Evolutionary conservation across 2,888 invertebrate genomes (phyloP), one percentile per base, ranked within the genome.

Genomic region (Aelia acuminata): DNA sequence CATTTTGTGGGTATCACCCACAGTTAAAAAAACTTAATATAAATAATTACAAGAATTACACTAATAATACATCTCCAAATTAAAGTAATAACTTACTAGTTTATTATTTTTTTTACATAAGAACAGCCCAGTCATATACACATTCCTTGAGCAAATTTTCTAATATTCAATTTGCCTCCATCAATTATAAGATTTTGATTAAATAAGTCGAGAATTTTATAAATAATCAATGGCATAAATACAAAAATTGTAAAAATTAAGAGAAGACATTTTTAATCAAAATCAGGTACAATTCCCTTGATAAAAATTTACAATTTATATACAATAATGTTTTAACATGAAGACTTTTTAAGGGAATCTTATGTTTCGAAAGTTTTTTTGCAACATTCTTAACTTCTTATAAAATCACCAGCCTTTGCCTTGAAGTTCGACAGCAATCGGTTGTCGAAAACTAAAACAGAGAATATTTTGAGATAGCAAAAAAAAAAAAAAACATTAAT

Each of bases 241-340:
- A 57, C 31, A 57, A 75, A 63, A 75, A 75, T 57, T 48, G n/a
- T 47, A 84, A 48, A 49, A 85, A 86, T 50, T 31, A 63, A 86
- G 39, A 86, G 22, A 86, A 53, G 22, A 86, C 39, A 53, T 53
- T 43, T 86, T 53, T 85, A 53, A 63, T 75, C 49, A 63, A 63
- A 50, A 50, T 86, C 86, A 86, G 86, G 86, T 86, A 86, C 86
- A 63, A 84, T 86, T 63, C 86, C 86, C 86, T 86, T 57, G 63
- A 57, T 43, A 86, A 43, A 53, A 63, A 57, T 86, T 86, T 86
- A 63, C 39, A 31, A 31, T 39, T 53, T 86, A 86, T 86, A 39
- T 86, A 86, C 86, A 86, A 63, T 0, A n/a, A 35, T 50, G 15
- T 39, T 49, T 86, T 15, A 43, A 39, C 22, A 43, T 75, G 3